phyloP scores from a whole-genome alignment of 2,888 invertebrate species.

The Dicyrtomina minuta region DNA sequence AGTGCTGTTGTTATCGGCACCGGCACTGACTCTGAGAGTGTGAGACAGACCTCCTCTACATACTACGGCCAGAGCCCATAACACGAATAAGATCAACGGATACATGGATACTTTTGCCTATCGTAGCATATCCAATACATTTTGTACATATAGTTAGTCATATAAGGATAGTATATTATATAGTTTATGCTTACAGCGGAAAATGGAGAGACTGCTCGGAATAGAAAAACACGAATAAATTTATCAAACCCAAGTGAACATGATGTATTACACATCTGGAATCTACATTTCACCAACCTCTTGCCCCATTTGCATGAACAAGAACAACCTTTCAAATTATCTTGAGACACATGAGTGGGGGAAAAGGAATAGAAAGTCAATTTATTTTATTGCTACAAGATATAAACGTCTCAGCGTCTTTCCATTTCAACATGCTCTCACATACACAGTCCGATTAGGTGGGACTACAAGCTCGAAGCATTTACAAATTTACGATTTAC shows the following conservation, averaged over 20 bases:
- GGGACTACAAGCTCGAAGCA: not conserved
- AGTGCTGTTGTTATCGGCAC: too few species aligned
- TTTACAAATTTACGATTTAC: not conserved
- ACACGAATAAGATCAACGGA: not conserved
- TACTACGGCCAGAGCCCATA: not conserved
- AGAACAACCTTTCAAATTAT: too few species aligned
- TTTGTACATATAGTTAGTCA: too few species aligned
- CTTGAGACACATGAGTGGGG: not conserved
- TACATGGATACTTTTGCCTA: too few species aligned
- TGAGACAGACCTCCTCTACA: not conserved
- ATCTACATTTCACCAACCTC: not conserved
- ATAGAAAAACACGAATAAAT: constrained; percentile 17
- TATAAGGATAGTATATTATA: too few species aligned
- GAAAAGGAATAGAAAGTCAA: not conserved
- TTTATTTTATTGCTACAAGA: constrained; percentile 8
- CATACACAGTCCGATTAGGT: not conserved
- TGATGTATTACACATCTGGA: not conserved
- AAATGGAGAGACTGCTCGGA: not conserved
- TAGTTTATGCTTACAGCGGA: too few species aligned
- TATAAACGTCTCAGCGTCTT: not conserved
- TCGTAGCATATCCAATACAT: too few species aligned
- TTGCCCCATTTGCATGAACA: not conserved
- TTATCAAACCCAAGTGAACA: constrained; percentile 7
- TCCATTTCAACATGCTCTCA: constrained; percentile 2
- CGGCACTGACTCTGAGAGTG: too few species aligned